Evolutionary conservation across 2,888 invertebrate genomes (phyloP).

Genomic region (Machimus atricapillus): DNA sequence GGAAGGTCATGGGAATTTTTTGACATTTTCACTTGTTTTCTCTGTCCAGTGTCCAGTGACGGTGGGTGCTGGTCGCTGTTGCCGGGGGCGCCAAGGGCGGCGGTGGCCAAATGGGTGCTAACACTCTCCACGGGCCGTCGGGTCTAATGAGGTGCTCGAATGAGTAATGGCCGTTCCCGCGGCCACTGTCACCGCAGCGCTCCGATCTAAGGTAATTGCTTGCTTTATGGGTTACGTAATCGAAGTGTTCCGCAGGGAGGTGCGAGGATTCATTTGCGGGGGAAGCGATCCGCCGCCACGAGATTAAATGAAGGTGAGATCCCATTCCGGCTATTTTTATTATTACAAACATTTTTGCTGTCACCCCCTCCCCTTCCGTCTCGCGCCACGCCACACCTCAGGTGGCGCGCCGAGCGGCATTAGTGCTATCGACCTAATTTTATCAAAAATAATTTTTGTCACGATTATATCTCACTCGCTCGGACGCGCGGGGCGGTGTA

Average conservation of each 20-base stretch:
- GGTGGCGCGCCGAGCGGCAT: neutral
- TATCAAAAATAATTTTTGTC: constrained; percentile 6
- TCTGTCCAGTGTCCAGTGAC: neutral
- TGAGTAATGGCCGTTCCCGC: neutral
- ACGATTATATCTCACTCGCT: neutral
- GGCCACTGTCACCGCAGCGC: neutral
- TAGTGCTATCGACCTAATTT: constrained; percentile 29
- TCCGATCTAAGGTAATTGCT: neutral
- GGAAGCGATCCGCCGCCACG: neutral
- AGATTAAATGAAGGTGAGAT: neutral
- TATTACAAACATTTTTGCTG: neutral
- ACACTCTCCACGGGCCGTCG: neutral
- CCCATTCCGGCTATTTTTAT: constrained; percentile 6
- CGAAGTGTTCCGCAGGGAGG: neutral
- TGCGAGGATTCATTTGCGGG: neutral
- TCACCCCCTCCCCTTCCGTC: neutral
- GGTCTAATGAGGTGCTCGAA: neutral
- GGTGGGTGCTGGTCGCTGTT: neutral
- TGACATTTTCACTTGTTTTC: constrained; percentile 27
- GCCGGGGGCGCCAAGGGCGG: neutral
- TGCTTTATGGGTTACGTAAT: neutral
- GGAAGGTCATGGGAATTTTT: constrained; percentile 38
- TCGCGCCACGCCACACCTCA: neutral
- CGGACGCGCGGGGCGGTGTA: neutral
- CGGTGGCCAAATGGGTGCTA: neutral